Evolutionary conservation across 1,140 invertebrate genomes (phyloP).

Genomic region (Cryptotermes secundus): DNA sequence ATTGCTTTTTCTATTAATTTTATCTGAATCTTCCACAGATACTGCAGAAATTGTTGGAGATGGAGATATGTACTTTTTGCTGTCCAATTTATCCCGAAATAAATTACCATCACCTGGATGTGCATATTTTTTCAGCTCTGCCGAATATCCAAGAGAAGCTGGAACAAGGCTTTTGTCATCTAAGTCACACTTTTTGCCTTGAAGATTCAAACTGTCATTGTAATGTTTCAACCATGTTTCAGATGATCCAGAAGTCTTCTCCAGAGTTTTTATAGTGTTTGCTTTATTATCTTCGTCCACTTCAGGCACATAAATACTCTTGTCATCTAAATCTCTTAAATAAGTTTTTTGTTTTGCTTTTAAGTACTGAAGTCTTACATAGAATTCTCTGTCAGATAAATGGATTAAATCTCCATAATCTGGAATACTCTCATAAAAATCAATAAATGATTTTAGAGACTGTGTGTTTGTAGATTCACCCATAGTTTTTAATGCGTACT

Average conservation of each 20-base stretch:
- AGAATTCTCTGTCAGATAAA: slow-evolving; percentile 66
- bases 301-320: slow-evolving; percentile 44
- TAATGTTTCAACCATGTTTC: slow-evolving; percentile 28
- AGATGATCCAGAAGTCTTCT: slow-evolving; percentile 32
- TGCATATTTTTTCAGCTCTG: not conserved
- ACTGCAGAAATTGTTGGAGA: not conserved
- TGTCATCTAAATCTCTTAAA: slow-evolving; percentile 53
- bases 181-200: slow-evolving; percentile 45
- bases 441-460: slow-evolving; percentile 56
- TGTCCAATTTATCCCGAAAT: not conserved
- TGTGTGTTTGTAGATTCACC: slow-evolving; percentile 41
- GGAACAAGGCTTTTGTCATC: slow-evolving; percentile 37
- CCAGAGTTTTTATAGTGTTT: slow-evolving; percentile 39
- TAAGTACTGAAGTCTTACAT: slow-evolving; percentile 61
- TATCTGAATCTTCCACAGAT: not conserved
- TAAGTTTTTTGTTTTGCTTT: slow-evolving; percentile 62
- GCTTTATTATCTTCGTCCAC: not conserved
- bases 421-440: slow-evolving; percentile 67
- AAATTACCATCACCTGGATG: not conserved
- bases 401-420: slow-evolving; percentile 68
- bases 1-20: not conserved
- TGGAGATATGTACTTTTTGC: not conserved
- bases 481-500: not conserved
- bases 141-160: not conserved
- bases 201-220: slow-evolving; percentile 24